Conservation (phyloP, 2,113 vertebrate species). For the Eulemur macaco region DNA sequence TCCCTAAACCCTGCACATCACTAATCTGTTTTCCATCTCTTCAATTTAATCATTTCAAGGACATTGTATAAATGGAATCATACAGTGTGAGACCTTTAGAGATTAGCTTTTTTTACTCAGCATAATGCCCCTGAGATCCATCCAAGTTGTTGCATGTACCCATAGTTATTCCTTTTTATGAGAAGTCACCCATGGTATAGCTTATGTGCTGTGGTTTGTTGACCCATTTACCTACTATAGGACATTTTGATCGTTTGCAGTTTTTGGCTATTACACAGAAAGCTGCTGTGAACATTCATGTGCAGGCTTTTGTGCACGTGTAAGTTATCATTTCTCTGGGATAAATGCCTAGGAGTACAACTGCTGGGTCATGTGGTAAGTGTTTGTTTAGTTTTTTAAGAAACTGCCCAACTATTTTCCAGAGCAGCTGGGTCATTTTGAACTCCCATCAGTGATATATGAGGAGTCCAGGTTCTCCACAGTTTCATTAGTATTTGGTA, state of each 20-base stretch:
- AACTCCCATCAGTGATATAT: neutral
- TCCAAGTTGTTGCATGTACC: neutral
- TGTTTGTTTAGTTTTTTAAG: neutral
- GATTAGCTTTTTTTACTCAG: neutral
- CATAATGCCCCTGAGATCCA: neutral
- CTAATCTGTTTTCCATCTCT: neutral
- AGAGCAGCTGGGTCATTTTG: neutral
- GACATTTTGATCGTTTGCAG: neutral
- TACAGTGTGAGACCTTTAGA: neutral
- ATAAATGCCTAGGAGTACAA: neutral
- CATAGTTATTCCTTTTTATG: neutral
- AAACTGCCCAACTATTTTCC: neutral
- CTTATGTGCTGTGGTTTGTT: neutral
- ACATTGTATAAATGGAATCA: neutral
- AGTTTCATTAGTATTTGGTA: neutral
- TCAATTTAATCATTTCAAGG: neutral
- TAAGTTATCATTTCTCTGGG: neutral
- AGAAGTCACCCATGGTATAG: neutral
- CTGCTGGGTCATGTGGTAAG: neutral
- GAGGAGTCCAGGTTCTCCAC: neutral
- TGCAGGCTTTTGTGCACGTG: neutral
- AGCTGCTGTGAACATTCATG: neutral
- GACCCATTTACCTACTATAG: neutral
- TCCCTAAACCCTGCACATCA: neutral
- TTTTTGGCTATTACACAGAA: neutral